Base-by-base conservation (phyloP, 2,113 vertebrate genomes). In the Chionis minor region DNA sequence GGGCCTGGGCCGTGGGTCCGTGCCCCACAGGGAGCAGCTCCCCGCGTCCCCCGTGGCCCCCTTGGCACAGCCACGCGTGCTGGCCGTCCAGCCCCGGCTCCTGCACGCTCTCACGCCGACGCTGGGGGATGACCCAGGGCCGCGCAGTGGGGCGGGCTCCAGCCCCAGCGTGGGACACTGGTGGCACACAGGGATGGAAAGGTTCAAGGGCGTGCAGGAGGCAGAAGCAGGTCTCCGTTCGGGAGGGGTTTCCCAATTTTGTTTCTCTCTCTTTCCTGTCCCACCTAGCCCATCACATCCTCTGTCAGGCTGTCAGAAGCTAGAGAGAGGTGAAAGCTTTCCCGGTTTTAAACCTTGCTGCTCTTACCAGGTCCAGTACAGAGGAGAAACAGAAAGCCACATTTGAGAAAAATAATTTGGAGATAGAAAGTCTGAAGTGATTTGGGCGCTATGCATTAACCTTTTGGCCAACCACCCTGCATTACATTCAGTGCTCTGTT, bases 121-220 rank as follows among this genome's bases (percentile, higher is more conserved):
- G 32, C 52, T 40, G 38, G 58, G 51, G 21, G 21, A 9, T 7
- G 56, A 35, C 26, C n/a, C 1, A 30, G 66, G 11, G 26, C 58
- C 0, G 0, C 12, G n/a, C 8, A 0, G 42, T 1, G 12, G 15
- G 14, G 35, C 1, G 8, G 11, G 51, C 40, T 71, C 54, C 7
- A 2, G 77, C 24, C 67, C 15, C 28, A 4, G 32, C 0, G 0
- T 6, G 44, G 52, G 44, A 38, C 1, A 0, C 18, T 20, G 3
- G 33, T 42, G 61, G 42, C 65, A 42, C n/a, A 0, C 6, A 3
- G 56, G 24, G 45, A 54, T 54, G 47, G 20, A 66, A 67, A 47
- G 26, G 35, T 19, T 35, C 7, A 0, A 61, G 77, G 65, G 10
- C 1, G 5, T 21, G 24, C 11, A 12, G 23, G 56, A 78, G 65